phyloP scores from a whole-genome alignment of 2,797 vertebrate genomes.

The Carcharodon carcharias region DNA sequence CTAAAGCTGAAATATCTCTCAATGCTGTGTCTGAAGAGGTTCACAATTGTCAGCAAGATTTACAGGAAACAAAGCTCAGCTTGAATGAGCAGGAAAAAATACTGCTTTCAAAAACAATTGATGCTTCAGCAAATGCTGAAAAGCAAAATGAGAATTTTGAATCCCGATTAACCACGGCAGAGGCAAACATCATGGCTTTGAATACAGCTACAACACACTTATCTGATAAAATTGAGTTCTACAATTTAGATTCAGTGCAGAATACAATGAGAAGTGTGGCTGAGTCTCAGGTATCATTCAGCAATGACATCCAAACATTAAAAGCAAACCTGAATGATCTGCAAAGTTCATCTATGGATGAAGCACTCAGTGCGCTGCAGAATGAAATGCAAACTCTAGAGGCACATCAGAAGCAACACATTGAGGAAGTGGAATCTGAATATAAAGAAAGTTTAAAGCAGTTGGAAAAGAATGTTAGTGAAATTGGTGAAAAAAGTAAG shows the following conservation, averaged over 20 bases:
- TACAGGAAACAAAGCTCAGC: conserved; percentile 51
- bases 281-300: conserved; percentile 54
- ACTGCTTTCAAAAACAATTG: conserved; percentile 43
- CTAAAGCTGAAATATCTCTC: conserved; percentile 54
- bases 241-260: conserved; percentile 48
- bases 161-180: conserved; percentile 58
- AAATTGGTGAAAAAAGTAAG: conserved; percentile 37
- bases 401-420: conserved; percentile 44
- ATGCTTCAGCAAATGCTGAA: conserved; percentile 50
- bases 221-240: conserved; percentile 55
- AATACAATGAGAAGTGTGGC: conserved; percentile 49
- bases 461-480: background rate
- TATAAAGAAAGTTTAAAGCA: background rate
- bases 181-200: conserved; percentile 57
- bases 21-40: conserved; percentile 56
- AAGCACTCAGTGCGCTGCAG: conserved; percentile 52
- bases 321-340: conserved; percentile 60
- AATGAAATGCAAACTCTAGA: conserved; percentile 51
- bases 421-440: conserved; percentile 41
- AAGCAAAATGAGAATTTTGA: conserved; percentile 59
- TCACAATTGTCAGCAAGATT: conserved; percentile 52
- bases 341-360: conserved; percentile 47
- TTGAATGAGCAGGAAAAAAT: conserved; percentile 52
- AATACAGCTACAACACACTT: conserved; percentile 49
- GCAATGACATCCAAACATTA: conserved; percentile 57